Evolutionary conservation across 2,888 invertebrate genomes (phyloP).

Genomic region (Diadromus collaris): DNA sequence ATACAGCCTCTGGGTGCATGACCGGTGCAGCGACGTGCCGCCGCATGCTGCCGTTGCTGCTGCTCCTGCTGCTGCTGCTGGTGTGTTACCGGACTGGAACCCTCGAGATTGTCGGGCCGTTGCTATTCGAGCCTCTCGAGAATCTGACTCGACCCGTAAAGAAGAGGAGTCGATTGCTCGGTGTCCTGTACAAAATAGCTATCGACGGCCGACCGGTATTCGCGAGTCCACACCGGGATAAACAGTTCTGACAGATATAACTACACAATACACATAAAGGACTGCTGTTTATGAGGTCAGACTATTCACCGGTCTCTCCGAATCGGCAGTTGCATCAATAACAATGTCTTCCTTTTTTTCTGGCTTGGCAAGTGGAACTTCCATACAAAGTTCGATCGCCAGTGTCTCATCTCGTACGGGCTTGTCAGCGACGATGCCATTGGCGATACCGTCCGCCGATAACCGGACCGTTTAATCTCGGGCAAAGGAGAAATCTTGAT

Average conservation of each 20-base stretch:
- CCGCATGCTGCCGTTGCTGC: constrained; percentile 9
- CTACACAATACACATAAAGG: constrained; percentile 22
- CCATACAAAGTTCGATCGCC: constrained; percentile 35
- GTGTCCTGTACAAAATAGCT: constrained; percentile 41
- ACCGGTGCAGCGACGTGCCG: constrained; percentile 38
- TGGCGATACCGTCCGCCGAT: constrained; percentile 36
- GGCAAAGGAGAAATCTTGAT: constrained; percentile 26
- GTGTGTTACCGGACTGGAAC: constrained; percentile 38
- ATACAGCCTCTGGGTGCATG: constrained; percentile 44
- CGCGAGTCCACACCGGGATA: constrained; percentile 26
- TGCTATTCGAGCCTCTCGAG: constrained; percentile 48
- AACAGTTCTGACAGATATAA: constrained; percentile 14
- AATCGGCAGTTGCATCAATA: constrained; percentile 27
- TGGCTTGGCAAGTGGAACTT: constrained; percentile 1
- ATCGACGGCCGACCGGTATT: constrained; percentile 47
- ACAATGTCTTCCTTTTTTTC: constrained; percentile 16
- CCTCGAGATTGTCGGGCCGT: constrained; percentile 34
- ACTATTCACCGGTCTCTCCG: constrained; percentile 18
- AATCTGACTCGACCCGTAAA: constrained; percentile 62
- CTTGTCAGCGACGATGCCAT: constrained; percentile 2
- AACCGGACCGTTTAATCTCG: constrained; percentile 26
- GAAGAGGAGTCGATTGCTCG: constrained; percentile 67
- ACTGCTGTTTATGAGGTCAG: constrained; percentile 60
- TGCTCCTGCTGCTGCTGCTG: background rate
- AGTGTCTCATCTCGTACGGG: constrained; percentile 23